phyloP scores from a whole-genome alignment of 2,113 vertebrate genomes.

The Elephantulus edwardii region DNA sequence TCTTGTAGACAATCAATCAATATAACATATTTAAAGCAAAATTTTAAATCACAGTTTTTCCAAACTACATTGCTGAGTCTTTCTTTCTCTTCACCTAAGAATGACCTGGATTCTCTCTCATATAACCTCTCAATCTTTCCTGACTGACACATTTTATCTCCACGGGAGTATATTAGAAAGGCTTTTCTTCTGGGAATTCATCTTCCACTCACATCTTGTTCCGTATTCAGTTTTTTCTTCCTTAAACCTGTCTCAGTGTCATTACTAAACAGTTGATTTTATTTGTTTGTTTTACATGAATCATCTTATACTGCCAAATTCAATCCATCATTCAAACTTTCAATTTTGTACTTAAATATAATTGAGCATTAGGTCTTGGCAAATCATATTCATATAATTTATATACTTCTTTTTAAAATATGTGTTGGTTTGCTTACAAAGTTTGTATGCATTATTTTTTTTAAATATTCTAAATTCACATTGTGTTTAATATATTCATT shows the following conservation, averaged over 20 bases:
- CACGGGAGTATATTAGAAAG: neutral
- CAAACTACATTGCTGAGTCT: neutral
- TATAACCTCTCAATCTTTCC: neutral
- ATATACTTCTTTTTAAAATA: too few relatives aligned
- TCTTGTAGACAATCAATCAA: conserved; percentile 35
- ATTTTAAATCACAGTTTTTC: neutral
- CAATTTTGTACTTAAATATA: neutral
- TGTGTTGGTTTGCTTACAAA: too few relatives aligned
- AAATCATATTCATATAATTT: neutral
- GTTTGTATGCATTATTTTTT: too few relatives aligned
- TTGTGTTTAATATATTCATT: too few relatives aligned
- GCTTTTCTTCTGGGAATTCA: neutral
- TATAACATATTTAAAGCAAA: conserved; percentile 36
- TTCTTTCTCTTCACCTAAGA: neutral
- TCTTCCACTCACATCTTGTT: neutral
- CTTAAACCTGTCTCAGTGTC: neutral
- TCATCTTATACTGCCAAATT: neutral
- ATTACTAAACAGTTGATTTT: neutral
- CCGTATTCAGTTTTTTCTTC: neutral
- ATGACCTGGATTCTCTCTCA: neutral
- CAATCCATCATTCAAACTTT: neutral
- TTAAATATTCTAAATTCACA: too few relatives aligned
- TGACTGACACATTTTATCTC: neutral
- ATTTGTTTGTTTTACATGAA: conserved; percentile 7
- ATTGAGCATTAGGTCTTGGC: neutral